Base-by-base conservation (phyloP, 2,888 invertebrate species). In the Tetragonula carbonaria region DNA sequence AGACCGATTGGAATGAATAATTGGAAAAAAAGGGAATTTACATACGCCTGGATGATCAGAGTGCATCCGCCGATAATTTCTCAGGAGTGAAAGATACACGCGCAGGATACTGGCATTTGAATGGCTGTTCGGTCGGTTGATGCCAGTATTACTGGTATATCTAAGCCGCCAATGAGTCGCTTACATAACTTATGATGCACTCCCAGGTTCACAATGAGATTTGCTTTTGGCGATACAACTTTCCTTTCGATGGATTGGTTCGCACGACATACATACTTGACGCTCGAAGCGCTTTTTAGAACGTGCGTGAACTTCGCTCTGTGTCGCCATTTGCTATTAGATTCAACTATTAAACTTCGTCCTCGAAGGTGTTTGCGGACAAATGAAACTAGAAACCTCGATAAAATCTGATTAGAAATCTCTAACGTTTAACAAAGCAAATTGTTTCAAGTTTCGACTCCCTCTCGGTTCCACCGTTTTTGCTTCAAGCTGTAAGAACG, bases 161-260 rank as follows among this genome's bases (percentile, higher is more conserved):
- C 79, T 78, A 66, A 84, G 55, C 77, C 77, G 77, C 80, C 67
- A 85, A 82, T 83, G 74, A 78, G 71, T 70, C 77, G 85, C 68
- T 89, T 88, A 86, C 77, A 72, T 88, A 88, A 82, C 83, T 80
- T 68, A 78, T 66, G 83, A 88, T 80, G 84, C 84, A 90, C 87
- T 88, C 85, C 75, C 80, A 83, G 81, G 83, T 87, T 87, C 76
- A 78, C 82, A 80, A 82, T 82, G 78, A 90, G 79, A 83, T 77
- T 85, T 51, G 84, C 90, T 91, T 91, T 90, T 86, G 90, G 88
- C 88, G 86, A 87, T 80, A 86, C 89, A 85, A 88, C 87, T 90
- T 91, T 91, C 90, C 86, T 90, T 74, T 79, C 82, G 78, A 78
- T 78, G 72, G 78, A 85, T 76, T 33, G 65, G 67, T 74, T 84